These are phyloP conservation scores for Dallia pectoralis DNA, from an alignment of 2,797 vertebrate species.

Conservation along the genomic window DNA sequence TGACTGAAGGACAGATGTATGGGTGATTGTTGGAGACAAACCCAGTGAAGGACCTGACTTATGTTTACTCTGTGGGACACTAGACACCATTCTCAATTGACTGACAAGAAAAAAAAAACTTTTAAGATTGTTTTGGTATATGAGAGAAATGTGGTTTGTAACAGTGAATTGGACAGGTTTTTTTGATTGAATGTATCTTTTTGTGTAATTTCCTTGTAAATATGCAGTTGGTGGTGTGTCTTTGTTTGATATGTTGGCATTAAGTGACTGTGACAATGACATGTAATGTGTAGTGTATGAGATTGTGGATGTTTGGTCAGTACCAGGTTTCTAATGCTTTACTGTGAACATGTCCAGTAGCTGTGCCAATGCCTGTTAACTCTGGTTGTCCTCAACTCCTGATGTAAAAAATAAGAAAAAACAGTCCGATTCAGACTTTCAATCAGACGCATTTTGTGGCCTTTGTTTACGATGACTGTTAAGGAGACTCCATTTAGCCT, in stretches of 20 bases:
- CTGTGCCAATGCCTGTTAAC: conserved; percentile 22
- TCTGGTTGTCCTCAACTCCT: conserved; percentile 40
- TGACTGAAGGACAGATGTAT: conserved; percentile 17
- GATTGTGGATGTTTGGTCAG: not conserved
- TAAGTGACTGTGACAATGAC: not conserved
- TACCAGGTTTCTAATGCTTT: not conserved
- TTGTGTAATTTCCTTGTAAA: conserved; percentile 53
- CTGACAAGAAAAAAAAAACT: not conserved
- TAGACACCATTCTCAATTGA: not conserved
- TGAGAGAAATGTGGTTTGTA: not conserved
- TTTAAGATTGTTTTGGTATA: not conserved
- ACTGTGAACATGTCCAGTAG: not conserved
- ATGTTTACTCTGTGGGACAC: not conserved
- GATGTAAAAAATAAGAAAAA: conserved; percentile 16
- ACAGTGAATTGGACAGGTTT: not conserved
- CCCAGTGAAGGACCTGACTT: not conserved
- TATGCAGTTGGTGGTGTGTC: conserved; percentile 38
- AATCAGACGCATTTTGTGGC: conserved; percentile 23
- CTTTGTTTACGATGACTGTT: conserved; percentile 57
- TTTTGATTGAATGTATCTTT: conserved; percentile 53
- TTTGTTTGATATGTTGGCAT: conserved; percentile 42
- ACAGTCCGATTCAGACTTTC: conserved; percentile 13
- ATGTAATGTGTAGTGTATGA: conserved; percentile 1
- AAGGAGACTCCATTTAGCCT: conserved; percentile 20
- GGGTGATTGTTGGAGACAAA: not conserved